Evolutionary conservation across 2,113 vertebrate species (phyloP).

Genomic region (Genyomyrus donnyi): DNA sequence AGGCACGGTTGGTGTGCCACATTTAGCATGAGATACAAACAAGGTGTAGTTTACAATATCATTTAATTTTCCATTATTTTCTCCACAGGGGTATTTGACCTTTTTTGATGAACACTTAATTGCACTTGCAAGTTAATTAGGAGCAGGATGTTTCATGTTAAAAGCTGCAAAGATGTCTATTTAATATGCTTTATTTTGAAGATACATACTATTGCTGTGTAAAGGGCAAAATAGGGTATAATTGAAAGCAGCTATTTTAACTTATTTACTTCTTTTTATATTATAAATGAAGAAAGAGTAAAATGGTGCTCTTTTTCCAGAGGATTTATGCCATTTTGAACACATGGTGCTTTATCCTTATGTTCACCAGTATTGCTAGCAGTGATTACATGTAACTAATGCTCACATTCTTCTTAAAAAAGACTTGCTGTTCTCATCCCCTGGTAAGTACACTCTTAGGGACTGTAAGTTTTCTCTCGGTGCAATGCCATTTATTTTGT

Average conservation of each 20-base stretch:
- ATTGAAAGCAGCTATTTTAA: neutral
- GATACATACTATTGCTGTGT: neutral
- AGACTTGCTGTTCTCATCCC: neutral
- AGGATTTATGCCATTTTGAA: neutral
- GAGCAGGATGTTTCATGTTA: neutral
- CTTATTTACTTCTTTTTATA: neutral
- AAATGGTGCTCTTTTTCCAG: neutral
- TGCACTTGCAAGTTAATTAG: neutral
- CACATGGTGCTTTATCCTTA: neutral
- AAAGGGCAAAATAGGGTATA: neutral
- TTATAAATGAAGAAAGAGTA: neutral
- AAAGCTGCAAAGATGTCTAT: neutral
- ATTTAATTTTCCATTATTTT: neutral
- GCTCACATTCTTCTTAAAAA: neutral
- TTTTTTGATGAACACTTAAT: neutral
- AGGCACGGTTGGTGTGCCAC: neutral
- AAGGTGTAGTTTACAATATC: neutral
- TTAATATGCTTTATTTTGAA: neutral
- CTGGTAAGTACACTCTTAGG: neutral
- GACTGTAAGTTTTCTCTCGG: neutral
- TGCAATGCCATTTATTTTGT: neutral
- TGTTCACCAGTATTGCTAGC: neutral
- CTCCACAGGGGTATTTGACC: neutral
- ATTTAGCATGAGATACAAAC: neutral
- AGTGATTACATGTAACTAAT: neutral